These are phyloP conservation scores for Actias luna DNA, from an alignment of 2,888 invertebrate genomes.

Conservation along the genomic window DNA sequence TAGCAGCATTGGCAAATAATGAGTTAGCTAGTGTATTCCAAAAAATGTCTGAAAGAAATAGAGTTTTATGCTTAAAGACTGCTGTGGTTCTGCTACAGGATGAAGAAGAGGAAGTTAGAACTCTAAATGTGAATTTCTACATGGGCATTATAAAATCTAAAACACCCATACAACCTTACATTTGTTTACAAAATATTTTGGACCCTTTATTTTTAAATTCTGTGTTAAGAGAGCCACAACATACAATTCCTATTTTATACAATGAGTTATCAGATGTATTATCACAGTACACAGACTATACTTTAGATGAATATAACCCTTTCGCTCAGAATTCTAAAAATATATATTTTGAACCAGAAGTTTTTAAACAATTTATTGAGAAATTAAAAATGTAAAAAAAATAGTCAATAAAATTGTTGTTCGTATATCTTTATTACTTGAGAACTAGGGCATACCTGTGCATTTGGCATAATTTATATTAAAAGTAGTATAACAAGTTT, in stretches of 20 bases:
- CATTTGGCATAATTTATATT: slow-evolving; percentile 1
- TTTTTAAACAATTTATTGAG: slow-evolving; percentile 36
- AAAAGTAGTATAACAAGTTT: slow-evolving; percentile 25
- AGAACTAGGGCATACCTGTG: not conserved
- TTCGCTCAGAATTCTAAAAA: slow-evolving; percentile 76
- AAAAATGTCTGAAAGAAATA: slow-evolving; percentile 45
- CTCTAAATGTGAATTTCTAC: slow-evolving; percentile 56
- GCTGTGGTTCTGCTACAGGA: slow-evolving; percentile 77
- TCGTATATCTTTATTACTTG: slow-evolving; percentile 8
- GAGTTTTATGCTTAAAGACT: slow-evolving; percentile 57
- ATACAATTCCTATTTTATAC: slow-evolving; percentile 38
- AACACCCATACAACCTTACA: slow-evolving; percentile 48
- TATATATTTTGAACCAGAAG: slow-evolving; percentile 72
- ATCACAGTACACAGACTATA: slow-evolving; percentile 32
- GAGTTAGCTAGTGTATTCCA: slow-evolving; percentile 51
- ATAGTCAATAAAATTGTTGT: slow-evolving; percentile 4
- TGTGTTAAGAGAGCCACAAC: slow-evolving; percentile 36
- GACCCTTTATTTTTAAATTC: slow-evolving; percentile 44
- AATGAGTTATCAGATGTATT: slow-evolving; percentile 41
- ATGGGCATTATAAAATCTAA: slow-evolving; percentile 38
- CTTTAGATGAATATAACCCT: slow-evolving; percentile 67
- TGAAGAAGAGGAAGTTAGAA: slow-evolving; percentile 77
- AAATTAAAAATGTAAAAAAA: slow-evolving; percentile 19
- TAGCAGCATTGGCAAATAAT: slow-evolving; percentile 64
- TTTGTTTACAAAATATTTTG: slow-evolving; percentile 56